A percentile compares a stretch with the other conserved stretches of the same genome.
phyloP scores from a whole-genome alignment of 2,797 vertebrate genomes.

The Aplochiton taeniatus region DNA sequence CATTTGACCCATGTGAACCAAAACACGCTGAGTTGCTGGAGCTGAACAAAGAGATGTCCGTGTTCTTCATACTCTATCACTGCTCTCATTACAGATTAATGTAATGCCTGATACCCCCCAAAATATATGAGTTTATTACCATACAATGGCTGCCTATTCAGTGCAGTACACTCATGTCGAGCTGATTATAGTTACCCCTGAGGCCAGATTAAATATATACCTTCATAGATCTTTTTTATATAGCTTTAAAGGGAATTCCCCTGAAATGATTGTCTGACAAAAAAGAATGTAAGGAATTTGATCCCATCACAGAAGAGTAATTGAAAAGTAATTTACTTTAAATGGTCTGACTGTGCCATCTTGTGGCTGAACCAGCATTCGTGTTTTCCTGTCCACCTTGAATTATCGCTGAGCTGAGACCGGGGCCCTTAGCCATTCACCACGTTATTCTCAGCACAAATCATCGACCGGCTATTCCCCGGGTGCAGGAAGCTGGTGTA shows the following conservation, averaged over 20 bases:
- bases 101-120: too few species aligned
- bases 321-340: background rate
- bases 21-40: constrained; percentile 20
- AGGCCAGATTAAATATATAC: too few species aligned
- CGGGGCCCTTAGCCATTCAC: background rate
- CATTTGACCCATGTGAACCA: constrained; percentile 33
- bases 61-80: background rate
- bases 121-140: too few species aligned
- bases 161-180: too few species aligned
- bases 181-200: too few species aligned
- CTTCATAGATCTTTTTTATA: too few species aligned
- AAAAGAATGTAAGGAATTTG: background rate
- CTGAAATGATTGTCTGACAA: too few species aligned
- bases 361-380: constrained; percentile 57
- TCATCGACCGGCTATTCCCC: constrained; percentile 17
- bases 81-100: constrained; percentile 22
- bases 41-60: constrained; percentile 17
- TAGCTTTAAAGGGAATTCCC: too few species aligned
- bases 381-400: background rate
- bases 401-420: constrained; percentile 1
- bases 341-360: constrained; percentile 67
- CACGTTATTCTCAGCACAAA: constrained; percentile 30
- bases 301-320: background rate
- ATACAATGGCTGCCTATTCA: too few species aligned
- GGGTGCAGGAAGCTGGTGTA: constrained; percentile 32